Percentiles rank a stretch among this genome's conserved stretches.
Conservation (phyloP, 2,888 invertebrate genomes). For the Sesia apiformis region DNA sequence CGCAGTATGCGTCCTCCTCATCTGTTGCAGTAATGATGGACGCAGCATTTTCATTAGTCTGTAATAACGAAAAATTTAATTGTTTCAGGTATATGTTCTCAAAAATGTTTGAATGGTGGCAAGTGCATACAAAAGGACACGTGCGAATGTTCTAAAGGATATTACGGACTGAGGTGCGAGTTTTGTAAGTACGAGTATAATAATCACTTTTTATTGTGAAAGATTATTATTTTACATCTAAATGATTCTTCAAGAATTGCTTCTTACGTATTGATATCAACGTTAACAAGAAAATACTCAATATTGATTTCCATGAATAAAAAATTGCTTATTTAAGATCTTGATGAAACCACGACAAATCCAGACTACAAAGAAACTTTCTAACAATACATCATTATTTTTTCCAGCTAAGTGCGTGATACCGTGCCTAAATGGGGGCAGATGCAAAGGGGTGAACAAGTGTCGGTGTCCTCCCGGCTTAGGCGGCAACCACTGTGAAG, state of each 20-base stretch:
- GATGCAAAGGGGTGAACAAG: conserved; percentile 91
- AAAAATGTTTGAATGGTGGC: conserved; percentile 94
- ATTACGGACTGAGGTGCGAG: conserved; percentile 92
- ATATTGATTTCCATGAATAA: no score
- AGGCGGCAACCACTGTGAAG: conserved; percentile 93
- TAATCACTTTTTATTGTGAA: not conserved
- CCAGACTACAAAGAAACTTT: no score
- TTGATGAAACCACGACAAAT: no score
- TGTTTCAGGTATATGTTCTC: conserved; percentile 87
- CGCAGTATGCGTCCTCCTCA: conserved; percentile 44
- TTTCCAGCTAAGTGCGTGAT: conserved; percentile 88
- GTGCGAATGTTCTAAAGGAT: conserved; percentile 93
- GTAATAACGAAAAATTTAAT: conserved; percentile 13
- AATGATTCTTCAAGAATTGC: no score
- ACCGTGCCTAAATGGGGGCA: conserved; percentile 92
- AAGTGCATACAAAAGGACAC: conserved; percentile 96
- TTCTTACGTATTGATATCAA: no score
- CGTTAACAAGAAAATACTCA: no score
- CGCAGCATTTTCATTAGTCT: conserved; percentile 32
- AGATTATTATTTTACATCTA: no score
- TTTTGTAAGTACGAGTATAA: conserved; percentile 80
- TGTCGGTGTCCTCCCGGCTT: conserved; percentile 91
- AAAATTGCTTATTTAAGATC: no score
- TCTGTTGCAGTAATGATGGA: conserved; percentile 26
- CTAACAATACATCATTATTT: no score